Evolutionary conservation across 1,140 invertebrate species (phyloP), one percentile per base, ranked within the genome.

Genomic region (Lepidurus packardi): DNA sequence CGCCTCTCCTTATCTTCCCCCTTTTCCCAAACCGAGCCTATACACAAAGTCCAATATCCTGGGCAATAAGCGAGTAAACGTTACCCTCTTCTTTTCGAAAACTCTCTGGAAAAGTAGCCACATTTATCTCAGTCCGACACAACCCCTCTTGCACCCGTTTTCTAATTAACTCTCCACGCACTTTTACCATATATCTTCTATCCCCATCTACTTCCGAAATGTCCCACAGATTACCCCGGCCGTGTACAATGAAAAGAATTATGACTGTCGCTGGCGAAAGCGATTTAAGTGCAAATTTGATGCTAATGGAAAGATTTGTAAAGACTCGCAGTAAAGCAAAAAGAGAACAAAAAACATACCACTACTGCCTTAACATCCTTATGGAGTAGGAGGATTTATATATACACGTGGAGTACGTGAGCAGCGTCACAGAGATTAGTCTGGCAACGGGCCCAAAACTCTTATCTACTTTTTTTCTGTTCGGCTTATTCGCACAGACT

Each of bases 381-480:
- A 65, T 21, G 16, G 53, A 65, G 53, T 65, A 65, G 53, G 53
- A 65, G 53, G 53, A 65, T 65, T 65, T 65, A 65, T 65, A 65
- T 65, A 65, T 65, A 65, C 53, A 65, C 53, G 53, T 65, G 53
- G 53, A 65, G 53, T 65, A 65, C 53, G 53, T 65, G 53, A 65
- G 53, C n/a, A 65, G 53, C 53, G 53, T 65, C 53, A 65, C 16
- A 13, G 53, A 65, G 53, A 65, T 65, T 65, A 65, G 53, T 16
- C 53, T 65, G 53, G 53, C n/a, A 65, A 65, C 21, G 53, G 53
- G 53, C 53, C 53, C 53, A 65, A 21, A 9, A 65, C n/a, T 65
- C 53, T 65, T 65, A 65, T 65, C 53, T 65, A 65, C 21, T 65
- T 65, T 65, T 65, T 65, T 21, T 21, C 7, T 65, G 53, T 65